Base-by-base conservation (phyloP, 2,888 invertebrate genomes). In the Gortyna flavago region DNA sequence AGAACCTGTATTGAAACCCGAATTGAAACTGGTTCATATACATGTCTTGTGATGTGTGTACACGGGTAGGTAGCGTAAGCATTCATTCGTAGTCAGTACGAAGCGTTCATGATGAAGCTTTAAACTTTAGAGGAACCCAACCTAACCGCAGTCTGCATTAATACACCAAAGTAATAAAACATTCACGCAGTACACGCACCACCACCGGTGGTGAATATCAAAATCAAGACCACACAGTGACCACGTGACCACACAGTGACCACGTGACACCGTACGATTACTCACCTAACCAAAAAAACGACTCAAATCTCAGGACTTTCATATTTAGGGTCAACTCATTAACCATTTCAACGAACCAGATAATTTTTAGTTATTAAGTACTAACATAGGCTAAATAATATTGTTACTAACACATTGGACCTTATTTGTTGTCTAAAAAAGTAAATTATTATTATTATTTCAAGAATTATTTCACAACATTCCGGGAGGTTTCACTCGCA, bases 401-500 rank as follows among this genome's bases (percentile, higher is more conserved):
- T n/a, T n/a, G n/a, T n/a, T n/a, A n/a, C n/a, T n/a, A n/a, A n/a
- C n/a, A n/a, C n/a, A n/a, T n/a, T n/a, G n/a, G n/a, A n/a, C n/a
- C n/a, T n/a, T n/a, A n/a, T n/a, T n/a, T n/a, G n/a, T n/a, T n/a
- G n/a, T n/a, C n/a, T n/a, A n/a, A n/a, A n/a, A n/a, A n/a, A n/a
- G n/a, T n/a, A n/a, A n/a, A n/a, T n/a, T n/a, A n/a, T n/a, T n/a
- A n/a, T n/a, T n/a, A n/a, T n/a, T n/a, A n/a, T n/a, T n/a, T 77
- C 13, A 32, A 77, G 67, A 84, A 81, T 77, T 72, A 81, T 87
- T 88, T 88, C 86, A 87, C 85, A 87, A 88, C 81, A 86, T 88
- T 89, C 84, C 84, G 25, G 65, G 21, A 65, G 67, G 29, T 84
- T 86, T 72, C 84, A n/a, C 61, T 66, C 16, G 54, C 67, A 79